A percentile compares a stretch with the other conserved stretches of the same genome.
Conservation (phyloP, 2,888 invertebrate species). For the Podotricha telesiphe region DNA sequence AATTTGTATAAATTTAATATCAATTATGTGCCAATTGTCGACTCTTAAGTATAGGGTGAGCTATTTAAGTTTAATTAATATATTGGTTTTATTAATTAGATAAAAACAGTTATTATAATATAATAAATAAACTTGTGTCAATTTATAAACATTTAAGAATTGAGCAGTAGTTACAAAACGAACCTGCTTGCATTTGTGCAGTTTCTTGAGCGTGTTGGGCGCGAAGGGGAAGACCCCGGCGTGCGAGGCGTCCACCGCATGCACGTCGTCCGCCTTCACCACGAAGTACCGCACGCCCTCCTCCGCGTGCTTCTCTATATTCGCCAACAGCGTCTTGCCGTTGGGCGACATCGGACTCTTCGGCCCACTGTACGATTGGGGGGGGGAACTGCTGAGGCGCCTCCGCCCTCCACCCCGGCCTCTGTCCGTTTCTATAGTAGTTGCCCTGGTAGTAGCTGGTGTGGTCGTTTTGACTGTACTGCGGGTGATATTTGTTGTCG, state of each 20-base stretch:
- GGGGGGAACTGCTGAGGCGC: slow-evolving; percentile 59
- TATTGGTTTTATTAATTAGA: too few relatives aligned
- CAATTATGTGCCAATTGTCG: too few relatives aligned
- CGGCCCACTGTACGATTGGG: slow-evolving; percentile 58
- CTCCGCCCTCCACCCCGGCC: slow-evolving; percentile 56
- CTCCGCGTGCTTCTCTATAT: slow-evolving; percentile 70
- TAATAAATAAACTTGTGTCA: too few relatives aligned
- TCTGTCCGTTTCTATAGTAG: slow-evolving; percentile 60
- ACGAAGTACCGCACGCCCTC: slow-evolving; percentile 79
- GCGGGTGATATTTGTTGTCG: slow-evolving; percentile 56
- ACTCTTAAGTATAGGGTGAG: too few relatives aligned
- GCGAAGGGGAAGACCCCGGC: slow-evolving; percentile 84
- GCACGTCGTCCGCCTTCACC: slow-evolving; percentile 83
- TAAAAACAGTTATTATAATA: too few relatives aligned
- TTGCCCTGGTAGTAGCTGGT: slow-evolving; percentile 58
- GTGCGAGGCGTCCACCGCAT: slow-evolving; percentile 82
- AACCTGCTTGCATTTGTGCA: slow-evolving; percentile 84
- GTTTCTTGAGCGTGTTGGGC: slow-evolving; percentile 84
- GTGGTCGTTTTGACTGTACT: slow-evolving; percentile 58
- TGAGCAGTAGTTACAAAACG: too few relatives aligned
- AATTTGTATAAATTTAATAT: too few relatives aligned
- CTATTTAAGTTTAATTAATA: too few relatives aligned
- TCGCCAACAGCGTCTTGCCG: slow-evolving; percentile 66
- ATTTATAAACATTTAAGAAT: too few relatives aligned
- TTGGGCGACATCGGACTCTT: slow-evolving; percentile 69